Evolutionary conservation across 2,888 invertebrate species (phyloP).

Genomic region (Smittia sp.): DNA sequence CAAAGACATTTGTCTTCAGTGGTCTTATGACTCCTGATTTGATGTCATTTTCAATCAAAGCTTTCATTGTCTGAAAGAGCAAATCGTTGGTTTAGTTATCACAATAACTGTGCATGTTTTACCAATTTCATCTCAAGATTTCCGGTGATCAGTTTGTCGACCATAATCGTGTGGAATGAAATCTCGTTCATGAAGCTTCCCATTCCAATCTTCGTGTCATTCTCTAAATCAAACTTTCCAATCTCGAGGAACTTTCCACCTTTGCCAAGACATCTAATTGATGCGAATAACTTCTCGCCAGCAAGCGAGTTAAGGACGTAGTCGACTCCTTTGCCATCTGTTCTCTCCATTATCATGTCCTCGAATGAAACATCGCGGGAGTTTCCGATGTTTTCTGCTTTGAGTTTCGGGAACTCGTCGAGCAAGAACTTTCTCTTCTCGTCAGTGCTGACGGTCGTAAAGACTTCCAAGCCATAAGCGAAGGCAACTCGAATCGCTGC

Average conservation of each 20-base stretch:
- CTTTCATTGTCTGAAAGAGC: no score
- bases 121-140: slow-evolving; percentile 56
- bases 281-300: slow-evolving; percentile 82
- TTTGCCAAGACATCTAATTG: slow-evolving; percentile 60
- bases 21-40: slow-evolving; percentile 69
- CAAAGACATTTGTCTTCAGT: slow-evolving; percentile 63
- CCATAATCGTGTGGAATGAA: slow-evolving; percentile 73
- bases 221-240: slow-evolving; percentile 77
- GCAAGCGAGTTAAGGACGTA: slow-evolving; percentile 87
- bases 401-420: slow-evolving; percentile 56
- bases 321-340: slow-evolving; percentile 85
- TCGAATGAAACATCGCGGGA: slow-evolving; percentile 86
- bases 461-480: slow-evolving; percentile 63
- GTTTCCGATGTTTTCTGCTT: slow-evolving; percentile 74
- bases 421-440: slow-evolving; percentile 66
- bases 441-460: slow-evolving; percentile 67
- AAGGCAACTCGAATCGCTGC: slow-evolving; percentile 72
- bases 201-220: slow-evolving; percentile 64
- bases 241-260: slow-evolving; percentile 78
- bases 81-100: no score
- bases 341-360: slow-evolving; percentile 73
- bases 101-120: slow-evolving; percentile 53
- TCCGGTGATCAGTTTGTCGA: slow-evolving; percentile 66
- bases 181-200: slow-evolving; percentile 67
- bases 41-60: slow-evolving; percentile 56